Conservation (phyloP, 2,113 vertebrate genomes). For the Ciconia boyciana region DNA sequence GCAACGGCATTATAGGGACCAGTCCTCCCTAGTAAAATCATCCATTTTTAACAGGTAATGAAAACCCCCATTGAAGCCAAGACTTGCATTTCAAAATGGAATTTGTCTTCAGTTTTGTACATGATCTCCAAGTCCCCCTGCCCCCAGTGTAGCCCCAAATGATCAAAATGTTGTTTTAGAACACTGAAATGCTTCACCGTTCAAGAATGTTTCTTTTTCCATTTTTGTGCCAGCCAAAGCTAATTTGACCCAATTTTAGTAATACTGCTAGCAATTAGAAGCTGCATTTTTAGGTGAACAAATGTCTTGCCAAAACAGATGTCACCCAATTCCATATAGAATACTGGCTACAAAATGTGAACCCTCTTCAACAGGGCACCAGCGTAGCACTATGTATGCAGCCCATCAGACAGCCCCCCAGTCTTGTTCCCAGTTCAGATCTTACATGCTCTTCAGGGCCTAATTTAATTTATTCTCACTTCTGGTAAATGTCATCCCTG, state of each 20-base stretch:
- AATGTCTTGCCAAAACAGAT: not conserved
- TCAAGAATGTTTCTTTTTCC: not conserved
- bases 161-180: not conserved
- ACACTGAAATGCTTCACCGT: not conserved
- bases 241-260: not conserved
- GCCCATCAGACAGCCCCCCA: not conserved
- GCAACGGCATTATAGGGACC: not conserved
- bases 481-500: not conserved
- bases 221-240: not conserved
- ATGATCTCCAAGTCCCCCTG: not conserved
- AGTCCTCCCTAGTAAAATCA: not conserved
- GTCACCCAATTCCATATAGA: not conserved
- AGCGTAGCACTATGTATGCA: not conserved
- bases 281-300: not conserved
- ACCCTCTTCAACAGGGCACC: not conserved
- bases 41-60: not conserved
- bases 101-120: not conserved
- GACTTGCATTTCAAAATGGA: not conserved
- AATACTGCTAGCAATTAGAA: not conserved
- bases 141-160: not conserved
- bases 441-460: not conserved
- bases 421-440: not conserved
- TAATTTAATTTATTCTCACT: not conserved
- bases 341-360: not conserved
- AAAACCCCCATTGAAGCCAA: not conserved